Conservation (phyloP, 2,113 vertebrate species). For the Trematocara nigrifrons region DNA sequence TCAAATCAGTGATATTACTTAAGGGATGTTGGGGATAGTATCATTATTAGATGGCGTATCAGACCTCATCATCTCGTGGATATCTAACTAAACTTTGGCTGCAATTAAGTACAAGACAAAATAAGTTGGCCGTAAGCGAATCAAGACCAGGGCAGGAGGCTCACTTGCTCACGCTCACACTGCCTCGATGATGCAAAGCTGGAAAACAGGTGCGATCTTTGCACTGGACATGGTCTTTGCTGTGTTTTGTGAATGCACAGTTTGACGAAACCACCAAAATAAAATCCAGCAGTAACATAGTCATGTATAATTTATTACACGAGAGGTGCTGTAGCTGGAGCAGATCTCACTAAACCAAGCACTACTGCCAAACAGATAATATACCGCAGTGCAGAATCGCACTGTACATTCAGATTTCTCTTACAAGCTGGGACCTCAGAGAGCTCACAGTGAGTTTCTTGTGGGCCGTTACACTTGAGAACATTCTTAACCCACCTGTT, state of each 20-base stretch:
- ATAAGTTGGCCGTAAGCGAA: background rate
- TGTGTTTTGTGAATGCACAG: background rate
- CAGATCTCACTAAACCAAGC: background rate
- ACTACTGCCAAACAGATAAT: background rate
- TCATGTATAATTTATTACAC: background rate
- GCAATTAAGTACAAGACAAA: background rate
- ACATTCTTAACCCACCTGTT: rapidly evolving
- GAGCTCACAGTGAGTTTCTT: background rate
- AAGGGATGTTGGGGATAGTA: background rate
- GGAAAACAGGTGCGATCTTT: background rate
- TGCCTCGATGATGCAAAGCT: background rate
- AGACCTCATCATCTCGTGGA: rapidly evolving
- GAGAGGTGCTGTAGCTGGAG: background rate
- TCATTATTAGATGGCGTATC: background rate
- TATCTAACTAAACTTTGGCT: background rate
- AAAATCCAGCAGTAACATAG: background rate
- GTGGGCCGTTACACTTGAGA: background rate
- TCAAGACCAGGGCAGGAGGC: background rate
- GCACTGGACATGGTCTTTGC: background rate
- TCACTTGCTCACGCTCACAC: background rate
- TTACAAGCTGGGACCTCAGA: background rate
- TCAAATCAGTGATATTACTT: background rate
- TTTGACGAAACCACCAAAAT: background rate
- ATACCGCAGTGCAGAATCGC: rapidly evolving
- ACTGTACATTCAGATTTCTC: background rate